These are phyloP conservation scores for Peromyscus melanophrys DNA, from an alignment of 2,797 vertebrate species.

Conservation along the genomic window DNA sequence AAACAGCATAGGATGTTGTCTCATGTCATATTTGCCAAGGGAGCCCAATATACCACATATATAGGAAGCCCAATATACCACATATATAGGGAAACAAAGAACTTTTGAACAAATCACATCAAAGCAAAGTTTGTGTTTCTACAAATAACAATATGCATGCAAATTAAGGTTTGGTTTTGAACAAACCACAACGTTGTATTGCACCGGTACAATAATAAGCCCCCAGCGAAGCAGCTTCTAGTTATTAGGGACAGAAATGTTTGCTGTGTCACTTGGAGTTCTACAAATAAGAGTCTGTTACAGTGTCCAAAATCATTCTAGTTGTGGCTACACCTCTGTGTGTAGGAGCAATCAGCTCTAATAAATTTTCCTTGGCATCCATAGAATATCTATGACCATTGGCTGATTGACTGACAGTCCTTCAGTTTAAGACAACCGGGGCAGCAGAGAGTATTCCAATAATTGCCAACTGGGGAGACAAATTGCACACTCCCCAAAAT, in stretches of 20 bases:
- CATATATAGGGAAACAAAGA: too few species aligned
- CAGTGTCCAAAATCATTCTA: not conserved
- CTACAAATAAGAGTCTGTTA: not conserved
- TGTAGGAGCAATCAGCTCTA: not conserved
- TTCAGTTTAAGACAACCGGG: too few species aligned
- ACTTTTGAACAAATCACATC: not conserved
- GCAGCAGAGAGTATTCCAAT: too few species aligned
- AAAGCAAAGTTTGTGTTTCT: not conserved
- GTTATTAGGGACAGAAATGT: not conserved
- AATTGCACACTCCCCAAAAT: too few species aligned
- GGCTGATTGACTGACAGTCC: not conserved
- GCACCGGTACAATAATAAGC: too few species aligned
- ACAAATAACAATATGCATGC: not conserved
- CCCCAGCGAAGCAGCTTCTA: not conserved
- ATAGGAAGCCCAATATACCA: not conserved
- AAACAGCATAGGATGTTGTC: not conserved
- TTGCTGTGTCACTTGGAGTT: not conserved
- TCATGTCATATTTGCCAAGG: too few species aligned
- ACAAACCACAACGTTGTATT: not conserved
- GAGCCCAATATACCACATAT: not conserved
- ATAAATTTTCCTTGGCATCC: not conserved
- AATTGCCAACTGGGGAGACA: not conserved
- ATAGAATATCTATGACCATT: too few species aligned
- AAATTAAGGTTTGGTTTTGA: not conserved
- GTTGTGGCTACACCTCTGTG: not conserved